Percentiles rank a stretch among this genome's conserved stretches.
Evolutionary conservation across 2,113 vertebrate genomes (phyloP).

Genomic region (Excalfactoria chinensis): DNA sequence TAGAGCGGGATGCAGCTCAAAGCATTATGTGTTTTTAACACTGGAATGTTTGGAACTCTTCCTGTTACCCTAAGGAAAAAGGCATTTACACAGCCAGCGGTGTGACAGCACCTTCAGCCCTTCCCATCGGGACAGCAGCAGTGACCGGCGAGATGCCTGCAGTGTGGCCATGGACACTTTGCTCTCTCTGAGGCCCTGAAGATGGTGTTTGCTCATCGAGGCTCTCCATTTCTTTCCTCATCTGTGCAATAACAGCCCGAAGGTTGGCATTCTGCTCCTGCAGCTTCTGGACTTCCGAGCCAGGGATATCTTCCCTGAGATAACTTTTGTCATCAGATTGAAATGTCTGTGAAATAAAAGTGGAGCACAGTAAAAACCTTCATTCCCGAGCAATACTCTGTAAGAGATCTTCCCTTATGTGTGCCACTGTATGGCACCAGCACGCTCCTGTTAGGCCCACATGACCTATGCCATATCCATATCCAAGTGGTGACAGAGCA

Average conservation of each 20-base stretch:
- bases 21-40: neutral
- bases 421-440: neutral
- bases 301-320: neutral
- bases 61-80: neutral
- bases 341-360: slow-evolving; percentile 42
- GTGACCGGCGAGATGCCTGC: neutral
- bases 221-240: slow-evolving; percentile 91
- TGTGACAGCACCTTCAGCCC: neutral
- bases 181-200: neutral
- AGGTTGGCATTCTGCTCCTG: slow-evolving; percentile 86
- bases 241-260: slow-evolving; percentile 81
- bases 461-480: neutral
- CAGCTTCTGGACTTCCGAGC: slow-evolving; percentile 79
- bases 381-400: neutral
- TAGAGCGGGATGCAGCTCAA: neutral
- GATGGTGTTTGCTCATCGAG: slow-evolving; percentile 63
- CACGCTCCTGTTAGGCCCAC: neutral
- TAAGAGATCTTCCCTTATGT: neutral
- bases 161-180: neutral
- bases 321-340: neutral
- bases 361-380: neutral
- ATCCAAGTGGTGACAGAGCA: too few relatives aligned
- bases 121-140: neutral
- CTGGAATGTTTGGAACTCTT: neutral
- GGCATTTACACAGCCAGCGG: neutral